A percentile compares a stretch with the other conserved stretches of the same genome.
phyloP scores from a whole-genome alignment of 1,140 invertebrate genomes.

The Periplaneta americana region DNA sequence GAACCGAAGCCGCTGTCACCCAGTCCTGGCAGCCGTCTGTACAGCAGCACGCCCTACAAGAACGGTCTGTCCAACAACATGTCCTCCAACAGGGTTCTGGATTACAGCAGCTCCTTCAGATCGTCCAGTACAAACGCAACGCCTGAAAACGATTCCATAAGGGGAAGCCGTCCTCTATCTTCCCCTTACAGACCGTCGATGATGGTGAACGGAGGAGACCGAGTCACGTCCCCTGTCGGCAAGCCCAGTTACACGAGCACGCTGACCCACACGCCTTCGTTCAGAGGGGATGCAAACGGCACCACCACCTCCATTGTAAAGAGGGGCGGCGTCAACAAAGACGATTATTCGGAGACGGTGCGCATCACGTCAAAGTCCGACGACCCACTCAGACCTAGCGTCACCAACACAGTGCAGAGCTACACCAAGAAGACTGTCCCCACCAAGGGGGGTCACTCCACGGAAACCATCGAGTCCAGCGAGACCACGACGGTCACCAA shows the following conservation, averaged over 20 bases:
- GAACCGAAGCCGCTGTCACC: background rate
- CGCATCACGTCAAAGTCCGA: constrained; percentile 56
- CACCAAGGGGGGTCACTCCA: constrained; percentile 48
- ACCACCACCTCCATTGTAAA: constrained; percentile 32
- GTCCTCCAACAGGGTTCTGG: constrained; percentile 13
- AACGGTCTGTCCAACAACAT: constrained; percentile 8
- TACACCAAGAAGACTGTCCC: constrained; percentile 59
- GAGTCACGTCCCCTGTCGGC: constrained; percentile 18
- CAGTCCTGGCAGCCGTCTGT: constrained; percentile 7
- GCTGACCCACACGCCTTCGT: constrained; percentile 13
- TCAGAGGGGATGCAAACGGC: background rate
- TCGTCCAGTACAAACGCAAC: constrained; percentile 23
- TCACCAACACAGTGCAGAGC: constrained; percentile 61
- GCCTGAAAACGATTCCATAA: constrained; percentile 10
- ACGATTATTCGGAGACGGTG: constrained; percentile 64
- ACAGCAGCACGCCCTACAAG: constrained; percentile 21
- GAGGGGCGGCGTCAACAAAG: constrained; percentile 53
- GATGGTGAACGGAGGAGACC: constrained; percentile 19
- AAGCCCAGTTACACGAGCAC: background rate
- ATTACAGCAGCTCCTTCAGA: constrained; percentile 28
- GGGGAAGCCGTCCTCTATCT: background rate
- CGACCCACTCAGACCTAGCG: constrained; percentile 52
- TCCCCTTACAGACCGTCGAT: constrained; percentile 10
- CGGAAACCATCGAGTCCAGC: constrained; percentile 59
- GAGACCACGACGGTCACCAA: constrained; percentile 62